Evolutionary conservation across 2,888 invertebrate species (phyloP), one percentile per base, ranked within the genome.

Genomic region (Kuschelorhynchus macadamiae): DNA sequence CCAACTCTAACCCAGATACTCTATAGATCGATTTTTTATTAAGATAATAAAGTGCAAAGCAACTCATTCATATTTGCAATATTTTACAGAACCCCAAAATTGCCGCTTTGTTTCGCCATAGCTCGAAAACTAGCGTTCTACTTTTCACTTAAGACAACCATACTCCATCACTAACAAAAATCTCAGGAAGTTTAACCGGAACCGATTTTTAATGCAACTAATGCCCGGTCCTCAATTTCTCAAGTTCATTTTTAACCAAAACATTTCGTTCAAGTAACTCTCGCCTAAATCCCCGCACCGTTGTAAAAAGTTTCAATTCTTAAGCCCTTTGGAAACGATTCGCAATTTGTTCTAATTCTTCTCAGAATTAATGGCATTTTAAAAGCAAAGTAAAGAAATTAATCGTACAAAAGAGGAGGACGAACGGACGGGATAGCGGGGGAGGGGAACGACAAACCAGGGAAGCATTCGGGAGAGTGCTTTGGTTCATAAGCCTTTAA

Each of bases 311-410:
- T 67, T 66, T 67, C 62, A 36, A n/a, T 67, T 46, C 62, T 56
- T 62, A 67, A 67, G 57, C 62, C 62, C 62, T 62, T 62, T 44
- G 52, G 53, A 62, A 70, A 67, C 66, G 66, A 66, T 70, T 71
- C 64, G 63, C 65, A 67, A 71, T 71, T 71, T 67, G 67, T 67
- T 71, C 71, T 71, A 71, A 71, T 67, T 71, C 67, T 67, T 70
- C 57, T 61, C 56, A 62, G 71, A 71, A 71, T 71, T 71, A 71
- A 71, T 71, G 71, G 71, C 64, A 64, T 71, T 71, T 71, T 71
- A 71, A 71, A 71, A 67, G 71, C 71, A 71, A 71, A 71, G 71
- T 67, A 71, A 71, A 71, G 71, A 71, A 71, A 67, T 71, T 71
- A 71, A 71, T 71, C 71, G 71, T 67, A 67, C 63, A 67, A 71